Conservation (phyloP, 2,797 vertebrate species). For the Philypnodon macrostomus region DNA sequence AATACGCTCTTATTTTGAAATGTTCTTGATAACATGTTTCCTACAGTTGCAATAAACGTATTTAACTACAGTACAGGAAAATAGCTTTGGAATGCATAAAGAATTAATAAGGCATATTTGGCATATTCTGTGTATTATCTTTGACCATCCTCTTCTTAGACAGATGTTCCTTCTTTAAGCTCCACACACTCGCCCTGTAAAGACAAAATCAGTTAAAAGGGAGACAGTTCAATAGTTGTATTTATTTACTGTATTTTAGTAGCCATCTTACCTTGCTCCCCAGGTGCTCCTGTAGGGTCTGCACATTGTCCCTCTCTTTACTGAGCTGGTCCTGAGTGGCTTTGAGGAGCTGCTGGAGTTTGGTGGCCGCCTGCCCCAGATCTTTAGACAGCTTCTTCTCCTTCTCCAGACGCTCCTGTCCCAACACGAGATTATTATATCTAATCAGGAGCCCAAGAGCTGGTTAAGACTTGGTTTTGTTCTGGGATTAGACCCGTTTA, state of each 20-base stretch:
- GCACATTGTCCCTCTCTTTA: slow-evolving; percentile 84
- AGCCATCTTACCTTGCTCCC: slow-evolving; percentile 78
- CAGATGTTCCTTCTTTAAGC: slow-evolving; percentile 90
- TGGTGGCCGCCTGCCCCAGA: slow-evolving; percentile 86
- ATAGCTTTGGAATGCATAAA: slow-evolving; percentile 85
- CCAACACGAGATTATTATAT: slow-evolving; percentile 4
- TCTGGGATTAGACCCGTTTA: too few relatives aligned
- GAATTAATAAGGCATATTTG: slow-evolving; percentile 93
- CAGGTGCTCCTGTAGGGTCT: slow-evolving; percentile 82
- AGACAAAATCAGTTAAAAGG: slow-evolving; percentile 14
- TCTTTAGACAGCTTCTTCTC: slow-evolving; percentile 92
- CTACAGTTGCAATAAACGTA: slow-evolving; percentile 61
- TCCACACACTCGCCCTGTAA: slow-evolving; percentile 80
- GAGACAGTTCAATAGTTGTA: too few relatives aligned
- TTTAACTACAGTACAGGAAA: slow-evolving; percentile 82
- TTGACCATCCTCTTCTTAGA: slow-evolving; percentile 74
- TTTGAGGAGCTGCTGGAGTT: slow-evolving; percentile 88
- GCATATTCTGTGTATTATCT: slow-evolving; percentile 77
- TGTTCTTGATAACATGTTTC: slow-evolving; percentile 75
- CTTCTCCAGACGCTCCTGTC: slow-evolving; percentile 89
- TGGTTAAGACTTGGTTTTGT: too few relatives aligned
- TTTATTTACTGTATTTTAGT: too few relatives aligned
- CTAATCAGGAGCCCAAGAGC: neutral
- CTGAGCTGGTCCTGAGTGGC: slow-evolving; percentile 86
- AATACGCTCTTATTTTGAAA: slow-evolving; percentile 68